phyloP scores from a whole-genome alignment of 2,888 invertebrate genomes.

The Poecilus cupreus region DNA sequence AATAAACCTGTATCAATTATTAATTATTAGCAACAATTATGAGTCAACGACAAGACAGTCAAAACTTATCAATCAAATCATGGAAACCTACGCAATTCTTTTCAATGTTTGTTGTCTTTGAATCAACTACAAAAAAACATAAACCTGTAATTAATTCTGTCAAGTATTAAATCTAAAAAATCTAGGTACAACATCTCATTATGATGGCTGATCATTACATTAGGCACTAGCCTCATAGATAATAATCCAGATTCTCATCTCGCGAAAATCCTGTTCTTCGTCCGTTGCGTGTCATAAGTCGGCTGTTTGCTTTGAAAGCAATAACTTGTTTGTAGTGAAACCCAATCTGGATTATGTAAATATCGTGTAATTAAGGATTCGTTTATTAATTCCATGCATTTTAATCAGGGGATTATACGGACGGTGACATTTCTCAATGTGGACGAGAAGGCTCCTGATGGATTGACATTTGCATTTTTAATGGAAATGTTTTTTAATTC shows the following conservation, averaged over 20 bases:
- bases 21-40: too few species aligned
- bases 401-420: neutral
- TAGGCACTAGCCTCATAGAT: neutral
- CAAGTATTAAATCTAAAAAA: neutral
- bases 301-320: neutral
- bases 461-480: neutral
- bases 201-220: neutral
- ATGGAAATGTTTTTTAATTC: too few species aligned
- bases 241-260: neutral
- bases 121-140: neutral
- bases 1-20: too few species aligned
- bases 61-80: neutral
- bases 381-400: slow-evolving; percentile 28
- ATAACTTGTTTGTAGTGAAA: slow-evolving; percentile 18
- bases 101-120: too few species aligned
- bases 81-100: neutral
- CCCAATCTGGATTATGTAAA: slow-evolving; percentile 26
- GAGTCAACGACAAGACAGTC: neutral
- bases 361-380: slow-evolving; percentile 21
- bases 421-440: slow-evolving; percentile 13
- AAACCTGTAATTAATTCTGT: neutral
- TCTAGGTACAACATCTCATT: neutral
- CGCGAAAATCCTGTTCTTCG: neutral
- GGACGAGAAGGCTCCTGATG: neutral
- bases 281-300: neutral